Percentiles rank a stretch among this genome's conserved stretches.
These are phyloP conservation scores for Hippocampus kuda DNA, from an alignment of 2,797 vertebrate genomes.

Conservation along the genomic window DNA sequence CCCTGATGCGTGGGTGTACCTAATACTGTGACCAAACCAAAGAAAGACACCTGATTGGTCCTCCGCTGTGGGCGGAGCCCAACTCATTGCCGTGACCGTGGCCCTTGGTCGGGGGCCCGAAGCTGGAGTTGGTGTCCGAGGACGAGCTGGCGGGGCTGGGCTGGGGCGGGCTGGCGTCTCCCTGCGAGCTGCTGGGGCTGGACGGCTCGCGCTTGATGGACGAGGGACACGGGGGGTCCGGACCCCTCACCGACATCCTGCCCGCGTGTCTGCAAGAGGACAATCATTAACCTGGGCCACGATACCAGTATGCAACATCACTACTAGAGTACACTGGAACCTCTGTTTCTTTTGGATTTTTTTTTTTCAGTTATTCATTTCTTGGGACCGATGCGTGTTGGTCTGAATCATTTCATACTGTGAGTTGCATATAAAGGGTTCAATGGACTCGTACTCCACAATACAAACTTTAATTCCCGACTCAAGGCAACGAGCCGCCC, in stretches of 20 bases:
- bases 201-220: constrained; percentile 63
- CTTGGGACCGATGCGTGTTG: too few relatives aligned
- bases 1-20: neutral
- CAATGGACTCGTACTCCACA: too few relatives aligned
- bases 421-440: too few relatives aligned
- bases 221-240: constrained; percentile 55
- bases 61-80: constrained; percentile 36
- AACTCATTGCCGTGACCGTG: constrained; percentile 47
- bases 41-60: constrained; percentile 49
- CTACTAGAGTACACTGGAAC: too few relatives aligned
- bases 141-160: constrained; percentile 61
- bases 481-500: too few relatives aligned
- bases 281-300: neutral
- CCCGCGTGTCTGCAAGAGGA: constrained; percentile 33
- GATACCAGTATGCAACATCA: too few relatives aligned
- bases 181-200: constrained; percentile 61
- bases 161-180: constrained; percentile 54
- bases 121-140: constrained; percentile 65
- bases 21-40: neutral
- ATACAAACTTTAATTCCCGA: too few relatives aligned
- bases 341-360: too few relatives aligned
- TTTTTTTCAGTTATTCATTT: too few relatives aligned
- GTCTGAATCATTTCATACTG: too few relatives aligned
- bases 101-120: constrained; percentile 46
- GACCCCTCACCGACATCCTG: constrained; percentile 67